A percentile compares a stretch with the other conserved stretches of the same genome.
phyloP scores from a whole-genome alignment of 1,140 invertebrate species.

The Ostrea edulis region DNA sequence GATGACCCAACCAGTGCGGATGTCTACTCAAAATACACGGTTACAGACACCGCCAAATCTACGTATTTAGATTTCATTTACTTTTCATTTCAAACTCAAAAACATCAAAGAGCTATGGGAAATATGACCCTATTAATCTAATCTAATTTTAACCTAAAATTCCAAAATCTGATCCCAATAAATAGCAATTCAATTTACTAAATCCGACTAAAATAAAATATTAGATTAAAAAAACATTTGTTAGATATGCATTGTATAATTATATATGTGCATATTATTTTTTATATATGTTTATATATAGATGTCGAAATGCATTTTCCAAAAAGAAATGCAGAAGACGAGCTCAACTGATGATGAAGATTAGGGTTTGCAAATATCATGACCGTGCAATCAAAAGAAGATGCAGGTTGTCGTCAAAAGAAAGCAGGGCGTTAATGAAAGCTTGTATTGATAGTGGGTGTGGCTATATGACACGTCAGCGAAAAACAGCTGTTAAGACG shows the following conservation, averaged over 20 bases:
- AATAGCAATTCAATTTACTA: no score
- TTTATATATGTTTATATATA: not conserved
- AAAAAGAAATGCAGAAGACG: not conserved
- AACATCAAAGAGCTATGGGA: no score
- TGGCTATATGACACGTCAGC: not conserved
- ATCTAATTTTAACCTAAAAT: no score
- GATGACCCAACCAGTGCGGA: constrained; percentile 4
- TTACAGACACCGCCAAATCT: not conserved
- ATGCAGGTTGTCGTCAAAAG: not conserved
- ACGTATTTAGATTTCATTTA: not conserved
- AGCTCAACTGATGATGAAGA: not conserved
- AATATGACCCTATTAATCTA: no score
- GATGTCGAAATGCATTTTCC: not conserved
- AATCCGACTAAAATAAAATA: no score
- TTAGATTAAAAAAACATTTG: no score
- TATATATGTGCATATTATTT: no score
- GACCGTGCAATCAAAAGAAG: not conserved
- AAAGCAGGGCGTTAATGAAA: not conserved
- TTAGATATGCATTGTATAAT: no score
- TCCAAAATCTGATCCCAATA: no score
- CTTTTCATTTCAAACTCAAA: no score
- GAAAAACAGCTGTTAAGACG: not conserved
- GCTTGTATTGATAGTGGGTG: constrained; percentile 10
- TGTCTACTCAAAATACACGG: not conserved
- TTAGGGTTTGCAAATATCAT: not conserved